Evolutionary conservation across 2,113 vertebrate species (phyloP), one percentile per base, ranked within the genome.

Genomic region (Rhabdornis inornatus): DNA sequence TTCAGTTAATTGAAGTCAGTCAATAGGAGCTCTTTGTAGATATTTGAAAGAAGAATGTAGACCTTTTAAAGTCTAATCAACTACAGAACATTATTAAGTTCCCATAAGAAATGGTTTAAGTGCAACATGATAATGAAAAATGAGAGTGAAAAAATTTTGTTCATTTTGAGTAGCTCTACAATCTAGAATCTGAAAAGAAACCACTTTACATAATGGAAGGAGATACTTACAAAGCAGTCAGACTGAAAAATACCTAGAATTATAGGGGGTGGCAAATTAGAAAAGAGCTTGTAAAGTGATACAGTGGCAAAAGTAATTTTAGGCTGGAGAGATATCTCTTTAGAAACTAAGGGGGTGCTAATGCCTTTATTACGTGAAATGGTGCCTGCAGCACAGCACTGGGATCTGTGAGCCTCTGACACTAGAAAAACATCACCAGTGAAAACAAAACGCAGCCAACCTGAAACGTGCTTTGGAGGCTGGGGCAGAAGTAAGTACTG

Each of bases 61-160:
- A 88, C 57, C 76, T 92, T 88, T 94, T 90, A 21, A 92, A 91
- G 91, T 78, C 87, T 95, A 96, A 94, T 96, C 87, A 95, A 27
- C 78, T 91, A 60, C 77, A 79, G 83, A 97, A 92, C 52, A 68
- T 95, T 90, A 94, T 94, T 83, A 95, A 89, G 94, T 61, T 96
- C 95, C 87, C 68, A 68, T 94, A 97, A 97, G 91, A 97, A 97
- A 95, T 93, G 95, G 64, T 91, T 95, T 96, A 94, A 97, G 93
- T 94, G 85, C 77, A 95, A 94, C 52, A 61, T 91, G 92, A 94
- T 92, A 96, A 92, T 95, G 87, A 94, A 93, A 96, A 95, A 89
- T 81, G 50, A 11, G 31, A 95, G 56, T 71, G 90, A 92, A 94
- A 89, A 94, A 85, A 71, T 50, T 92, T 91, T 97, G 52, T 96